A percentile compares a stretch with the other conserved stretches of the same genome.
These are phyloP conservation scores for Pycnomerus fuliginosus DNA, from an alignment of 2,888 invertebrate species.

Conservation along the genomic window DNA sequence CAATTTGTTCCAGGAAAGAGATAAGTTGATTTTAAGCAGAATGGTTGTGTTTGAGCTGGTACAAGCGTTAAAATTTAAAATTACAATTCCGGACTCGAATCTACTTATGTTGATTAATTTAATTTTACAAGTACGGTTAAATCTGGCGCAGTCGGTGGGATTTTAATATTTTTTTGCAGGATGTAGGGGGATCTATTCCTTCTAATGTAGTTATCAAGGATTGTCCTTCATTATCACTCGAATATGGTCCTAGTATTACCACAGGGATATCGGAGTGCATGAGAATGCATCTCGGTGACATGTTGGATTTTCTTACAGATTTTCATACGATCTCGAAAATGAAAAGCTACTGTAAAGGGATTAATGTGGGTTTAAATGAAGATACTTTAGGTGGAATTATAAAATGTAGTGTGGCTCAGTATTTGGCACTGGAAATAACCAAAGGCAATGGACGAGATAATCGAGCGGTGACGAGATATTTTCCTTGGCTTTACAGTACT, in stretches of 20 bases:
- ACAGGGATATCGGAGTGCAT: slow-evolving; percentile 94
- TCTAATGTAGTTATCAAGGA: slow-evolving; percentile 70
- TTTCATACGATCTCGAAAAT: slow-evolving; percentile 95
- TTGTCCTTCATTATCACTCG: slow-evolving; percentile 50
- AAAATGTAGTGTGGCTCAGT: slow-evolving; percentile 93
- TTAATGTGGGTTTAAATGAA: slow-evolving; percentile 74
- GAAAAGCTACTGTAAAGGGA: slow-evolving; percentile 77
- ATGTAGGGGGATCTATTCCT: slow-evolving; percentile 85
- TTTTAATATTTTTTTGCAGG: slow-evolving; percentile 48
- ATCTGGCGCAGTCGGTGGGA: too few species aligned
- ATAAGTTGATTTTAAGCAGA: slow-evolving; percentile 88
- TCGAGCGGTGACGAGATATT: slow-evolving; percentile 73
- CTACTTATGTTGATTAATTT: slow-evolving; percentile 87
- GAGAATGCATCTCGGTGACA: slow-evolving; percentile 87
- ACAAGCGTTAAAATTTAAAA: slow-evolving; percentile 94
- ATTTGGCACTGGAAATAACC: slow-evolving; percentile 91
- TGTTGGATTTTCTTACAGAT: slow-evolving; percentile 92
- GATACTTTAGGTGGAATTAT: slow-evolving; percentile 95
- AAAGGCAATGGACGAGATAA: slow-evolving; percentile 83
- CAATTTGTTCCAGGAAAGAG: slow-evolving; percentile 70
- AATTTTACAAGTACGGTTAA: slow-evolving; percentile 68
- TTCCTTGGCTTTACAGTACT: slow-evolving; percentile 89
- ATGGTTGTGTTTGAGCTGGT: slow-evolving; percentile 92
- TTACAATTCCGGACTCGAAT: slow-evolving; percentile 91
- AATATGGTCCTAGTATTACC: slow-evolving; percentile 59